These are phyloP conservation scores for Chaenodraco wilsoni DNA, from an alignment of 2,797 vertebrate genomes.

Conservation along the genomic window DNA sequence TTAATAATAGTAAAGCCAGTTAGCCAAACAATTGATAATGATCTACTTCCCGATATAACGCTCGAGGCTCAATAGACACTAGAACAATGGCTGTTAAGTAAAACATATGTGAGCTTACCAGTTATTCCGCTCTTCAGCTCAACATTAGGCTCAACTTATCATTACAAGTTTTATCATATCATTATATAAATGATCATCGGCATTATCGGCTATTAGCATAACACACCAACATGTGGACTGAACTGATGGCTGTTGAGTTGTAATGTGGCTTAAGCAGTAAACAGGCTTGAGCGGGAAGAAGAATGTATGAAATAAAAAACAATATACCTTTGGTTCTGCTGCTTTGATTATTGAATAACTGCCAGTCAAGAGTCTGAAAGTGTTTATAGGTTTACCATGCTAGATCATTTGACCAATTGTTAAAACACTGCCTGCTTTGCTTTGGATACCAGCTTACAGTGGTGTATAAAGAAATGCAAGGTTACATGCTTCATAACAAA, in stretches of 20 bases:
- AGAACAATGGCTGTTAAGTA: not conserved
- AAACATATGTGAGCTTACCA: not conserved
- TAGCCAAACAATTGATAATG: not conserved
- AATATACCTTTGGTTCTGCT: not conserved
- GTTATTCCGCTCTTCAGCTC: not conserved
- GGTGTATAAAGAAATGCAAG: not conserved
- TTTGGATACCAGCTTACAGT: not conserved
- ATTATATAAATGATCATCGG: too few relatives aligned
- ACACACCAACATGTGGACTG: not conserved
- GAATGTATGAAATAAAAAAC: not conserved
- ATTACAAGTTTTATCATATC: too few relatives aligned
- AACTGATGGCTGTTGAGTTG: not conserved
- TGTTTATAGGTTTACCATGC: not conserved
- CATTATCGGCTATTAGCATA: not conserved
- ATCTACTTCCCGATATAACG: not conserved
- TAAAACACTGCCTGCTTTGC: not conserved
- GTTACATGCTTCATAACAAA: not conserved
- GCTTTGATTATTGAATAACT: not conserved
- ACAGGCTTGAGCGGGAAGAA: too few relatives aligned
- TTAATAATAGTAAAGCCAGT: too few relatives aligned
- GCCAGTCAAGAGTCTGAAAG: too few relatives aligned
- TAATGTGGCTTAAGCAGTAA: too few relatives aligned
- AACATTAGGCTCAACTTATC: not conserved
- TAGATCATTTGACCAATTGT: not conserved
- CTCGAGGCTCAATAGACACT: not conserved